A percentile compares a stretch with the other conserved stretches of the same genome.
Conservation (phyloP, 2,113 vertebrate species). For the Bolborhynchus lineola region DNA sequence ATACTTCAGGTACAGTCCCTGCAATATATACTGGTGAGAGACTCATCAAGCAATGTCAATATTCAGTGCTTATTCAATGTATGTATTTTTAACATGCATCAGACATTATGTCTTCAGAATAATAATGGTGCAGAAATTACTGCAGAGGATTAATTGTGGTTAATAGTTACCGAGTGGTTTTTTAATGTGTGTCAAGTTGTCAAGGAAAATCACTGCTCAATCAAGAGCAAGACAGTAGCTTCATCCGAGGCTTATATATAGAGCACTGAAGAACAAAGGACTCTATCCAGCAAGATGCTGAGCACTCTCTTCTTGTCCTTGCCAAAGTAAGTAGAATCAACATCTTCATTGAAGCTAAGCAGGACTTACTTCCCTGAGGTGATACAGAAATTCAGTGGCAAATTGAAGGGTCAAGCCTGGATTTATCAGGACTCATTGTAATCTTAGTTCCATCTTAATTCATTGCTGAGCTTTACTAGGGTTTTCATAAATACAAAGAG, state of each 20-base stretch:
- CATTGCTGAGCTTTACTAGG: background rate
- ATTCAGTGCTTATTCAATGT: background rate
- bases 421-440: background rate
- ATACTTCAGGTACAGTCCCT: background rate
- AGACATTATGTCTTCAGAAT: background rate
- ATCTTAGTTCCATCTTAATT: background rate
- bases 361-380: background rate
- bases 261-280: background rate
- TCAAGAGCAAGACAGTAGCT: background rate
- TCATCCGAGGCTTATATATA: background rate
- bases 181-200: accelerated
- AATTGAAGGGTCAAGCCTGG: background rate
- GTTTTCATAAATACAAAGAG: background rate
- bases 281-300: background rate
- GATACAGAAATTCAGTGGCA: background rate
- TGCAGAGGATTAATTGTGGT: background rate
- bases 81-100: background rate
- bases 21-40: background rate
- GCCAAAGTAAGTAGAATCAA: background rate
- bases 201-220: background rate
- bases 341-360: background rate
- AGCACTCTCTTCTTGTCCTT: background rate
- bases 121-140: background rate
- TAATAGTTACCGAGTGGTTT: background rate
- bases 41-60: background rate